These are phyloP conservation scores for Geodia barretti DNA, from an alignment of 37 sponge, comb jelly and placozoan species.

Conservation along the genomic window DNA sequence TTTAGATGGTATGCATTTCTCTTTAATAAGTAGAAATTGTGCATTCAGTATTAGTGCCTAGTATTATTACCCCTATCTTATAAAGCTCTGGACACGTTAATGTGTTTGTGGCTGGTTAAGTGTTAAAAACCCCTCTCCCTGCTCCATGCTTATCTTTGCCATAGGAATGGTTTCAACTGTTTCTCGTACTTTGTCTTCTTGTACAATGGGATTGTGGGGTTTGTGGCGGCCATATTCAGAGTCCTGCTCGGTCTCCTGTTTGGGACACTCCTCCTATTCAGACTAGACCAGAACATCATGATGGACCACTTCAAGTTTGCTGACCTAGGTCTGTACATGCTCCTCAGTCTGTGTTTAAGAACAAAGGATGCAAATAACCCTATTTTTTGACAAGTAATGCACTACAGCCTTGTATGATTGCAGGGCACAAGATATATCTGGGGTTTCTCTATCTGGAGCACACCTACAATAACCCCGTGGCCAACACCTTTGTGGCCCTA, in stretches of 20 bases:
- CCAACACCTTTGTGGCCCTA: not conserved
- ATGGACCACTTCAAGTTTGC: slow-evolving; percentile 36
- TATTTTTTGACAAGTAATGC: too few species aligned
- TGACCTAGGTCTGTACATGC: slow-evolving; percentile 39
- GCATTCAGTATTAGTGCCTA: too few species aligned
- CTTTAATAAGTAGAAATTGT: too few species aligned
- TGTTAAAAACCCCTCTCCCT: too few species aligned
- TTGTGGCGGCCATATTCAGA: slow-evolving; percentile 2
- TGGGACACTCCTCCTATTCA: slow-evolving; percentile 24
- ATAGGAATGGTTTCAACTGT: slow-evolving; percentile 18
- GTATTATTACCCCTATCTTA: too few species aligned
- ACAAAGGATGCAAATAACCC: not conserved
- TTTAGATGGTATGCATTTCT: too few species aligned
- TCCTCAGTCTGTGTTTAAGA: too few species aligned
- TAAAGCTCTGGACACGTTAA: too few species aligned
- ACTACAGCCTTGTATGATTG: too few species aligned
- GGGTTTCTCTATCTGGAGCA: slow-evolving; percentile 23
- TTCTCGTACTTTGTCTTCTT: slow-evolving; percentile 28
- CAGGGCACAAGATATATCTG: not conserved
- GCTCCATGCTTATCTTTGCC: too few species aligned
- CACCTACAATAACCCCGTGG: slow-evolving; percentile 13
- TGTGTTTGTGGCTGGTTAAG: not conserved
- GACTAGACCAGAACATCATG: slow-evolving; percentile 33
- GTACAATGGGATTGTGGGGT: slow-evolving; percentile 27
- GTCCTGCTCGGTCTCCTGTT: not conserved